These are phyloP conservation scores for Anoplius nigerrimus DNA, from an alignment of 2,888 invertebrate genomes.

Conservation along the genomic window DNA sequence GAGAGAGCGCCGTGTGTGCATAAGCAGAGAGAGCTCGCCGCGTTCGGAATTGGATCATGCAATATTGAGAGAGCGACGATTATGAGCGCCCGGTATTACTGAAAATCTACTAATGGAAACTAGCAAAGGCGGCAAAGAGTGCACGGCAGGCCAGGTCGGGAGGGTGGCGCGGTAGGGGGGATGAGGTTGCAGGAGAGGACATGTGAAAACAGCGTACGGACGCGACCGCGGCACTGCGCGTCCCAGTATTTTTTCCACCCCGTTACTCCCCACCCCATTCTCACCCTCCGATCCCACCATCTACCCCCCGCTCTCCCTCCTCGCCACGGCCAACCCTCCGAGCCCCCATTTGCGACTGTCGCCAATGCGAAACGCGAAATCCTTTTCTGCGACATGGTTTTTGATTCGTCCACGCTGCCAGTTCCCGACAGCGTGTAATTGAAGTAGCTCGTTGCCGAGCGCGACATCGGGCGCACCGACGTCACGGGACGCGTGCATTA, in stretches of 20 bases:
- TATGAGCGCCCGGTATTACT: conserved; percentile 25
- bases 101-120: conserved; percentile 36
- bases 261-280: background rate
- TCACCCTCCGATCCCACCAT: background rate
- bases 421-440: no score
- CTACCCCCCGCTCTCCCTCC: background rate
- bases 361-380: background rate
- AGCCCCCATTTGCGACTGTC: background rate
- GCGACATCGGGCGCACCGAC: no score
- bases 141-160: no score
- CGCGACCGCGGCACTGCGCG: background rate
- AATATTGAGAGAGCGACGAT: conserved; percentile 46
- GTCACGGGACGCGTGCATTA: no score
- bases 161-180: no score
- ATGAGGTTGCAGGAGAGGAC: background rate
- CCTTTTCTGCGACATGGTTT: conserved; percentile 1
- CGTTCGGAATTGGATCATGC: conserved; percentile 44
- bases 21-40: conserved; percentile 3
- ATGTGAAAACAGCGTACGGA: background rate
- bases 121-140: background rate
- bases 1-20: background rate
- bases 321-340: background rate
- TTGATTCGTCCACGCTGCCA: background rate
- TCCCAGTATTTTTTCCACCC: background rate
- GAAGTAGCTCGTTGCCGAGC: no score